Conservation (phyloP, 1,140 invertebrate species). For the Drosophila tropicalis region DNA sequence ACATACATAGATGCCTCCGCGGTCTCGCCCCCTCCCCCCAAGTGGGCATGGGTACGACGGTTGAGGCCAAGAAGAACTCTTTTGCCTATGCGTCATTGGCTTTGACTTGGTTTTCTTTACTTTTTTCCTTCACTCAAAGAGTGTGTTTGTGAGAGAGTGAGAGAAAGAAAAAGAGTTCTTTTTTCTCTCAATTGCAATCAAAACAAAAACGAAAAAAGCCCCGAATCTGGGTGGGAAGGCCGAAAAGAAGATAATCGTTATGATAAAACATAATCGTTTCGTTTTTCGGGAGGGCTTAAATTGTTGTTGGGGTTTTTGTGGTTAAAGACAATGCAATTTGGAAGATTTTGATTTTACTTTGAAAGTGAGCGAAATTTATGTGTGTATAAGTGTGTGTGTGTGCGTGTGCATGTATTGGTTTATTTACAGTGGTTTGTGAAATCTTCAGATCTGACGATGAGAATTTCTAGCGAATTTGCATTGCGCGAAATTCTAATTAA, state of each 20-base stretch:
- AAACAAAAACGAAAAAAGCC: slow-evolving; percentile 39
- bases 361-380: slow-evolving; percentile 2
- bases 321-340: slow-evolving; percentile 6
- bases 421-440: neutral
- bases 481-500: slow-evolving; percentile 12
- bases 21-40: neutral
- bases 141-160: slow-evolving; percentile 13
- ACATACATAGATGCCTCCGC: neutral
- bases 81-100: slow-evolving; percentile 56
- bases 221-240: slow-evolving; percentile 9
- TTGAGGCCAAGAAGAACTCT: slow-evolving; percentile 20
- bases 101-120: slow-evolving; percentile 21
- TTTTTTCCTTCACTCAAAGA: slow-evolving; percentile 22
- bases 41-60: neutral
- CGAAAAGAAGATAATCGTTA: slow-evolving; percentile 57
- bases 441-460: neutral
- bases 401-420: slow-evolving; percentile 3
- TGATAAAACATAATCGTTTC: slow-evolving; percentile 69
- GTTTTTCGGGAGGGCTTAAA: slow-evolving; percentile 32
- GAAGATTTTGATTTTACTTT: neutral
- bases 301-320: slow-evolving; percentile 16
- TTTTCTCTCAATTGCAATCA: slow-evolving; percentile 38
- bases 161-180: neutral
- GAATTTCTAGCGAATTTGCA: slow-evolving; percentile 10
- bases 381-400: too few species aligned